Base-by-base conservation (phyloP, 2,888 invertebrate species). In the Drosophila neonasuta region DNA sequence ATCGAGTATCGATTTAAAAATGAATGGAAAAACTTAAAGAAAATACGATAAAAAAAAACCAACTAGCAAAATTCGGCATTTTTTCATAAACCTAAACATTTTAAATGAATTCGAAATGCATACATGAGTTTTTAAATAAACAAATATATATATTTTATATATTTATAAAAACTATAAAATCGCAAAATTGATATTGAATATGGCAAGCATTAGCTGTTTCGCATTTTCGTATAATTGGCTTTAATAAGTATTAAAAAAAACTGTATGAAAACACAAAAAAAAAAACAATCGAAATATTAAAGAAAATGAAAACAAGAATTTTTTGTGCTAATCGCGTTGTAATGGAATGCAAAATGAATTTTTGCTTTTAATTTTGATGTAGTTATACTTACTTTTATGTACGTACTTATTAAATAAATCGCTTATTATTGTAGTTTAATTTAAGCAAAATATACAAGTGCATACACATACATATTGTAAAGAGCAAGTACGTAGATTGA, bases 401-500 rank as follows among this genome's bases (percentile, higher is more conserved):
- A 71, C 61, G 72, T 56, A 76, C 60, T 48, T 56, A 56, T 74
- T 86, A 79, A 86, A 81, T 69, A 57, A 85, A 76, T 85, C 82
- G 87, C 83, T 85, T 85, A 80, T 83, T 87, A 83, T 87, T 75
- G 79, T 87, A 87, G 86, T 83, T 85, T 83, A 86, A 76, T 83
- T 88, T 88, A 86, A 87, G 88, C 81, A 79, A 76, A 82, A 80
- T 77, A 75, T 83, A 82, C 76, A 86, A 80, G 46, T 67, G 69
- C 69, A 74, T 13, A 46, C 20, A 20, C 20, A 44, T 44, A 20
- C 15, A 13, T 11, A 36, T 46, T 72, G 68, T 72, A 76, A 74
- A 77, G 77, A 71, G 72, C 74, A 76, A 72, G 70, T 42, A 71
- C 34, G 60, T 61, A 55, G 71, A 41, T 41, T 61, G 50, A 73